Evolutionary conservation across 2,888 invertebrate species (phyloP), one percentile per base, ranked within the genome.

Genomic region (Ligdia adustata): DNA sequence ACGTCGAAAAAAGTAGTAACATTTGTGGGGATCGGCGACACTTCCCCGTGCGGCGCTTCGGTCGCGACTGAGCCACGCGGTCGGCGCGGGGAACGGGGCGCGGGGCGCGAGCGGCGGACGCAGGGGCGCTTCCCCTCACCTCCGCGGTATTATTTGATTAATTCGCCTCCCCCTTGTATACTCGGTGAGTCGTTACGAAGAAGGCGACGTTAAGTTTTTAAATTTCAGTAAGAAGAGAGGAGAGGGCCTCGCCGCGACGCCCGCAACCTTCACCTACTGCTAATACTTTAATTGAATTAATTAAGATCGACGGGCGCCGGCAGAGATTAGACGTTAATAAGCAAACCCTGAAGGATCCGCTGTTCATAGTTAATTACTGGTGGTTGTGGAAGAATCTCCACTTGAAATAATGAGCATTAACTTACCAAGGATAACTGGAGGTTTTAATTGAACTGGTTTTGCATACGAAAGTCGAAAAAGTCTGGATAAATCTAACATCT

Each of bases 131-230:
- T 69, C 79, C 79, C 78, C 79, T 69, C 82, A 68, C 84, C 87
- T 73, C 84, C 79, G 83, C 83, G 79, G 87, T 87, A 89, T 90
- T 90, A 90, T 90, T 90, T 90, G 90, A 90, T 90, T 90, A 90
- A 90, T 90, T 90, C 85, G 87, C 88, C 88, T 87, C 89, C 90
- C 83, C 89, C 88, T 88, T 85, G 88, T 87, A 88, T 83, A 85
- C 82, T 83, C 84, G 81, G 76, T 75, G 80, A 87, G 82, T 86
- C 90, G 87, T 87, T 87, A 85, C 84, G 83, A 79, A 80, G 75
- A 81, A 79, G 81, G 77, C 73, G 78, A 86, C 84, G 83, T 81
- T 82, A 85, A 85, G 86, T 90, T 90, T 89, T 88, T 84, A 88
- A 89, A 88, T 87, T 87, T 80, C 76, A 78, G 80, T 79, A 74